Evolutionary conservation across 2,888 invertebrate species (phyloP).

Genomic region (Drosophila colorata): DNA sequence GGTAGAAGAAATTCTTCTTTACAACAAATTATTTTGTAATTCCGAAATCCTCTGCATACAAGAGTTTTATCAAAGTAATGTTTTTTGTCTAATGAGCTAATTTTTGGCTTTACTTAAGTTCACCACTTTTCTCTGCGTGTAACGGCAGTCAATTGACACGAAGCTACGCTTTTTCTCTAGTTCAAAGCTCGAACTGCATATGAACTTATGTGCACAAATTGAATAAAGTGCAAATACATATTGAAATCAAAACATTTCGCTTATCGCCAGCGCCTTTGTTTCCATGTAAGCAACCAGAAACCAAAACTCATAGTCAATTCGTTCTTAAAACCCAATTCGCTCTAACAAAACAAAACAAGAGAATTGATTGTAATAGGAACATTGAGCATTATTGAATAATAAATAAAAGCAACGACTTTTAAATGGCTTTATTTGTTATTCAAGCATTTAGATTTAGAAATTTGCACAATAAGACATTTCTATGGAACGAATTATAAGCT

Average conservation of each 20-base stretch:
- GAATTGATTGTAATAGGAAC: conserved; percentile 25
- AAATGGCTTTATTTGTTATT: conserved; percentile 5
- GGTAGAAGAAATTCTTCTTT: too few relatives aligned
- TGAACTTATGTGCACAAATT: conserved; percentile 18
- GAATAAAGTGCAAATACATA: conserved; percentile 26
- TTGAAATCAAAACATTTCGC: conserved; percentile 16
- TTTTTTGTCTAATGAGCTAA: too few relatives aligned
- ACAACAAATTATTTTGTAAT: too few relatives aligned
- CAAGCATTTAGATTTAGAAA: conserved; percentile 9
- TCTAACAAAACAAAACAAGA: conserved; percentile 12
- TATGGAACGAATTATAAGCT: not conserved
- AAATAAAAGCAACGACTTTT: conserved; percentile 21
- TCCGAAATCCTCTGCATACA: too few relatives aligned
- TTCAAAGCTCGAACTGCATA: conserved; percentile 1
- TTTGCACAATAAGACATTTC: conserved; percentile 10
- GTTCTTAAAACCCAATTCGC: conserved; percentile 23
- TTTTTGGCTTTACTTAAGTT: too few relatives aligned
- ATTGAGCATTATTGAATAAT: conserved; percentile 5
- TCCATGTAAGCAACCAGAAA: not conserved
- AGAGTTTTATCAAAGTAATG: too few relatives aligned
- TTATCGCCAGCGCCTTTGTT: conserved; percentile 42
- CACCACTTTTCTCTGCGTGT: conserved; percentile 5
- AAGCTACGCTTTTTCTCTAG: not conserved
- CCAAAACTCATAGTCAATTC: conserved; percentile 2
- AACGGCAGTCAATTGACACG: conserved; percentile 6